Evolutionary conservation across 2,797 vertebrate species (phyloP), one percentile per base, ranked within the genome.

Genomic region (Ataeniobius toweri): DNA sequence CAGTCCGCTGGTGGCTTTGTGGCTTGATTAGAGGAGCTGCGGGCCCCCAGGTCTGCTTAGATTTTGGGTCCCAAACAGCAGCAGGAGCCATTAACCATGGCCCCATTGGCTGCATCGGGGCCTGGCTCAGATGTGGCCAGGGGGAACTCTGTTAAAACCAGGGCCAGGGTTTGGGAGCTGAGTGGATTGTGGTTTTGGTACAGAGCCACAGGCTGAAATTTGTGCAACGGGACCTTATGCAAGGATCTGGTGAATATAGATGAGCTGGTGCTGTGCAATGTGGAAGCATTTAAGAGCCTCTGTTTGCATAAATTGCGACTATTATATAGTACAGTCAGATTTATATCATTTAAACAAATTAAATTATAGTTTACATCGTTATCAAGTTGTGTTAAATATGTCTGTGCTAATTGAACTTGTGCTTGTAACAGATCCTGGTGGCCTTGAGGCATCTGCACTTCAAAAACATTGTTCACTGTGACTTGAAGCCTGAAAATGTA

Each of bases 381-480:
- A 77, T 83, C 36, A 80, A 74, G 75, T 69, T 76, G 55, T 81
- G 72, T 75, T 44, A 10, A 81, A 78, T 51, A 79, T 83, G 78
- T 77, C 41, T 86, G 56, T 75, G 48, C 2, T 76, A 78, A 55
- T 74, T 36, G 10, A 0, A 16, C 31, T 71, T 84, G 50, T 89
- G 39, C 81, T 82, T 87, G 16, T 68, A 55, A 71, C 91, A 98
- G 98, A 99, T 99, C 92, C 97, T 99, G 85, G 98, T 99, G 93
- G 98, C 98, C 81, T 92, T 99, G 93, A 97, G 98, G 90, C 98
- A 98, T 95, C 96, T 99, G 90, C 98, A 99, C 93, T 99, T 99
- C 95, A 99, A 99, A 93, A 99, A 99, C 91, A 99, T 99, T 63
- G 98, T 99, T 90, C 98, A 99, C 96, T 99, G 98, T 97, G 98